Evolutionary conservation across 1,140 invertebrate species (phyloP), one percentile per base, ranked within the genome.

Genomic region (Drosophila pachea): DNA sequence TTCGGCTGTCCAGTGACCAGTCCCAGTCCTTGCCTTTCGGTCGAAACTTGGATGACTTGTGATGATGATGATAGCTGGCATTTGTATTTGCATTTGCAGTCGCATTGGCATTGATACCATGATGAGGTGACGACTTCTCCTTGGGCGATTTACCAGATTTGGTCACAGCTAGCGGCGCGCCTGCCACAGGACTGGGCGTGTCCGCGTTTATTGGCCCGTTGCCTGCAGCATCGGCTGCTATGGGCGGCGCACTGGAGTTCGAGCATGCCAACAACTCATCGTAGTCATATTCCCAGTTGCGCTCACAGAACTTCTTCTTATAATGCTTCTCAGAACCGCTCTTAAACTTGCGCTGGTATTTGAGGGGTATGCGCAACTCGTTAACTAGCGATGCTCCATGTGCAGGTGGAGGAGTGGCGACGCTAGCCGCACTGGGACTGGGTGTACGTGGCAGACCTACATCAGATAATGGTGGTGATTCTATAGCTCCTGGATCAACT

Each of bases 1-100:
- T 88, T 38, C 79, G 74, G 49, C 84, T 89, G 35, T 89, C 88
- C 62, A 84, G 54, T 16, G 88, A 89, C 93, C 93, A 94, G 87
- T 94, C 92, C 93, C 94, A 94, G 74, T 94, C 93, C 84, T 94
- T 94, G 40, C 94, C 94, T 83, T 94, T 94, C 2, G 94, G 93
- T 73, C 93, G 90, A 89, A 94, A 94, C 87, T 93, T 94, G 8
- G 88, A 89, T 8, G 87, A 82, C 55, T 89, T 89, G 65, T 89
- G 87, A 54, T 86, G 81, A 68, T 86, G 76, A 55, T 78, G 72
- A 14, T 82, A 69, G 49, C 70, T 78, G 58, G 66, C 50, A 38
- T 59, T 56, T 0, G 47, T 22, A 49, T 38, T 73, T n/a, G 50
- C 12, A 29, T 50, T 69, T 8, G 45, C 45, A 60, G 48, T 54